phyloP scores from a whole-genome alignment of 2,113 vertebrate genomes.

The Amphiprion ocellaris region DNA sequence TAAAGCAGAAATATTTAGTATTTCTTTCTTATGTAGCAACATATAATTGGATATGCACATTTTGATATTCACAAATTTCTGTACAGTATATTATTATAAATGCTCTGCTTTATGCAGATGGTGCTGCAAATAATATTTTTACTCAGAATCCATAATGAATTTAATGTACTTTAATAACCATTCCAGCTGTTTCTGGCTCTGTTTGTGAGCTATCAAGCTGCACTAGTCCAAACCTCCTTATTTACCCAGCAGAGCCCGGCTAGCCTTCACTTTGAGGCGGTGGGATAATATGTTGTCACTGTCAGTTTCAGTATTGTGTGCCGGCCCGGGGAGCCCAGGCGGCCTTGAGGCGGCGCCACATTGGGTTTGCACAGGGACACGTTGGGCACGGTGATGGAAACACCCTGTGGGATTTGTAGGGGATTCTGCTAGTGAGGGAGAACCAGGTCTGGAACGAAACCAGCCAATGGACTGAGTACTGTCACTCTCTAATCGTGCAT shows the following conservation, averaged over 20 bases:
- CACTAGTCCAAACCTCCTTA: constrained; percentile 23
- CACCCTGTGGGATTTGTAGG: constrained; percentile 62
- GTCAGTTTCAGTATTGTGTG: constrained; percentile 61
- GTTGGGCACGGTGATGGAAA: constrained; percentile 67
- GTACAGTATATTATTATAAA: too few species aligned
- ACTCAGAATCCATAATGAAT: constrained; percentile 54
- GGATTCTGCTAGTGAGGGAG: constrained; percentile 56
- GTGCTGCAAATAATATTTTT: constrained; percentile 25
- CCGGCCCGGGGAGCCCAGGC: constrained; percentile 43
- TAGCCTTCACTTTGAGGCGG: constrained; percentile 45
- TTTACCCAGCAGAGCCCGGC: constrained; percentile 39
- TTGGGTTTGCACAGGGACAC: constrained; percentile 58
- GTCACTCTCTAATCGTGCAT: constrained; percentile 79
- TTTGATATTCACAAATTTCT: neutral
- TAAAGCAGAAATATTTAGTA: neutral
- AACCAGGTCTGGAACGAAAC: constrained; percentile 64
- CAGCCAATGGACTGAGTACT: constrained; percentile 73
- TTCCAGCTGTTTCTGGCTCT: constrained; percentile 33
- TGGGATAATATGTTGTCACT: constrained; percentile 58
- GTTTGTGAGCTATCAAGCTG: constrained; percentile 15
- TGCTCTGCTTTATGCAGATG: neutral
- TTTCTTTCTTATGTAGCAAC: neutral
- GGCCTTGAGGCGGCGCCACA: constrained; percentile 65
- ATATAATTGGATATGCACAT: neutral
- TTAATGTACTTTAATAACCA: constrained; percentile 42